A percentile compares a stretch with the other conserved stretches of the same genome.
Evolutionary conservation across 2,888 invertebrate species (phyloP).

Genomic region (Metopia argyrocephala): DNA sequence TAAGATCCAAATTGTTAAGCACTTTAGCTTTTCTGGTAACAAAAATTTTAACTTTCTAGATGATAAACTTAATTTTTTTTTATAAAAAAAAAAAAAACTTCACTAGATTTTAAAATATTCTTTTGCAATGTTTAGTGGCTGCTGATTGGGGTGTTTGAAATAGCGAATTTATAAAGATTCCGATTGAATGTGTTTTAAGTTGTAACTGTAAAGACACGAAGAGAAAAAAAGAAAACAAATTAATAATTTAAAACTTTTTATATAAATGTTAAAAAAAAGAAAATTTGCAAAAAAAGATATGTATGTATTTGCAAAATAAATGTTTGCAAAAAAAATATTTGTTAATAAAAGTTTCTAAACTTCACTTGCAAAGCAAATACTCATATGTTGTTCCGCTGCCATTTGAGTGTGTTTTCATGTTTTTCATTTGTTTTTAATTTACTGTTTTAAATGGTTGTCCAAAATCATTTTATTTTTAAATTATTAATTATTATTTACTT

Average conservation of each 20-base stretch:
- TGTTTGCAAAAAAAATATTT: neutral
- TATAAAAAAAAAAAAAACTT: slow-evolving; percentile 42
- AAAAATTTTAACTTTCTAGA: slow-evolving; percentile 36
- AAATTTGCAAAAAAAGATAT: slow-evolving; percentile 14
- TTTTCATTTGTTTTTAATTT: neutral
- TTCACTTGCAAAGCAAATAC: neutral
- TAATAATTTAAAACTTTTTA: slow-evolving; percentile 18
- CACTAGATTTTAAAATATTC: slow-evolving; percentile 42
- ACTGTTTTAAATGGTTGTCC: slow-evolving; percentile 29
- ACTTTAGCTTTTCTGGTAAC: slow-evolving; percentile 41
- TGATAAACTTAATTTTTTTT: slow-evolving; percentile 36
- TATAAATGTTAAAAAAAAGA: neutral
- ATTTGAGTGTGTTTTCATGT: slow-evolving; percentile 10
- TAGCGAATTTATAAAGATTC: slow-evolving; percentile 51
- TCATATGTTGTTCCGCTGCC: neutral
- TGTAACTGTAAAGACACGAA: slow-evolving; percentile 56
- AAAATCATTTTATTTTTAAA: slow-evolving; percentile 2
- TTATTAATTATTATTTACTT: neutral
- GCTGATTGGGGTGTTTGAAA: neutral
- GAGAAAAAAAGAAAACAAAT: neutral
- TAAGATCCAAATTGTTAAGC: slow-evolving; percentile 42
- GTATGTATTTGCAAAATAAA: neutral
- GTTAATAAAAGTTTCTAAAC: neutral
- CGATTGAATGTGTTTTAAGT: slow-evolving; percentile 43
- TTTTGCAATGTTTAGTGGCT: neutral